These are phyloP conservation scores for Stigmatopora argus DNA, from an alignment of 2,113 vertebrate species.

Conservation along the genomic window DNA sequence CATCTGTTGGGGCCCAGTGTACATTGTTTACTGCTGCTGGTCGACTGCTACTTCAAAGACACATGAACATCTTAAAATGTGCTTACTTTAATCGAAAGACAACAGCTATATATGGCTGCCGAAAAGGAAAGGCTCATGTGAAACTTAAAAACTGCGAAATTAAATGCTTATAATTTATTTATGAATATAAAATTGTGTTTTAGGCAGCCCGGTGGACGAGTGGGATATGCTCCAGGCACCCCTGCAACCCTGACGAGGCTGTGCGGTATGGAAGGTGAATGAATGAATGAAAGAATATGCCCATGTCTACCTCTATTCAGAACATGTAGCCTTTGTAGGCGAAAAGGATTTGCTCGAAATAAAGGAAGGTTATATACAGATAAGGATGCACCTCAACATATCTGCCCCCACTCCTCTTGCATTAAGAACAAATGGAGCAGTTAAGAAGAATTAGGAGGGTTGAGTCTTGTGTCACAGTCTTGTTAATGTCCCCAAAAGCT, in stretches of 20 bases:
- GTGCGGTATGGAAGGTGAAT: too few species aligned
- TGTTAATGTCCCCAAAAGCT: conserved; percentile 37
- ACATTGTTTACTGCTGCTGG: background rate
- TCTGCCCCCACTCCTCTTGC: background rate
- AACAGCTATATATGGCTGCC: conserved; percentile 1
- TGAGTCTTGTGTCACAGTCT: conserved; percentile 56
- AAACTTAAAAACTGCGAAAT: too few species aligned
- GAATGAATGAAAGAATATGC: too few species aligned
- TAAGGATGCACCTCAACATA: background rate
- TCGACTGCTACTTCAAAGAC: background rate
- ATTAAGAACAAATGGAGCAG: conserved; percentile 33
- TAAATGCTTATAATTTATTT: background rate
- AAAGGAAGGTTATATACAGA: background rate
- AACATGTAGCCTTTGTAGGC: background rate
- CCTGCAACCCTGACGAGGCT: too few species aligned
- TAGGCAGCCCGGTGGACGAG: too few species aligned
- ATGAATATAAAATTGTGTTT: too few species aligned
- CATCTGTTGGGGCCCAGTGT: conserved; percentile 7
- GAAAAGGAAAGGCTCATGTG: background rate
- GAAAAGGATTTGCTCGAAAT: background rate
- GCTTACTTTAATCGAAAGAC: conserved; percentile 6
- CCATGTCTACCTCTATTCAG: background rate
- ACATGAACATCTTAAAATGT: background rate
- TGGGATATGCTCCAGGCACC: too few species aligned
- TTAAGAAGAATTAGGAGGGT: conserved; percentile 48